A percentile compares a stretch with the other conserved stretches of the same genome.
phyloP scores from a whole-genome alignment of 2,888 invertebrate species.

The Ophion costatus region DNA sequence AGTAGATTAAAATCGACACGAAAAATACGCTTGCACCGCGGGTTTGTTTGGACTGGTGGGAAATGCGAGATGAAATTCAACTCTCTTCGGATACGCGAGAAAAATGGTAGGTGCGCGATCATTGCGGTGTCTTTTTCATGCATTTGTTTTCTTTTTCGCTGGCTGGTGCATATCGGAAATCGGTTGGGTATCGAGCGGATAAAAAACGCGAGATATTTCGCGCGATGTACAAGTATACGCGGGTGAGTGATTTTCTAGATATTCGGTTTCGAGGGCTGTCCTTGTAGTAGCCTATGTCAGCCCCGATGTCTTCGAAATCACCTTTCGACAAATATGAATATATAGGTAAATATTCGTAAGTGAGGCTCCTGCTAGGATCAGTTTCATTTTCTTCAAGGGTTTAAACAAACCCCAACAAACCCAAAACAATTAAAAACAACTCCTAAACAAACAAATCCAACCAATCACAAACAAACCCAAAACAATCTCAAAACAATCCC shows the following conservation, averaged over 20 bases:
- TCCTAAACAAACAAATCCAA: no score
- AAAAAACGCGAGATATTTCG: conserved; percentile 20
- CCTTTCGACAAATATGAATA: neutral
- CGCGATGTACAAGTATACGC: neutral
- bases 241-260: neutral
- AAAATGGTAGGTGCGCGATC: neutral
- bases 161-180: conserved; percentile 58
- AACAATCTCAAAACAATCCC: no score
- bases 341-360: no score
- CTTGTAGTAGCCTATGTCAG: neutral
- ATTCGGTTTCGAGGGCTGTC: neutral
- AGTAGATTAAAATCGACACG: neutral
- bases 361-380: no score
- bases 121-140: conserved; percentile 25
- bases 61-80: neutral
- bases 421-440: no score
- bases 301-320: neutral
- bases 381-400: no score
- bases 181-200: conserved; percentile 57
- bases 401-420: no score
- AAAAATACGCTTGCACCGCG: neutral
- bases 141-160: conserved; percentile 15
- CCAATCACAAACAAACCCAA: no score
- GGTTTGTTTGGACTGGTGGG: neutral
- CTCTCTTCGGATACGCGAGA: neutral